Base-by-base conservation (phyloP, 2,888 invertebrate species). In the Lysandra bellargus region DNA sequence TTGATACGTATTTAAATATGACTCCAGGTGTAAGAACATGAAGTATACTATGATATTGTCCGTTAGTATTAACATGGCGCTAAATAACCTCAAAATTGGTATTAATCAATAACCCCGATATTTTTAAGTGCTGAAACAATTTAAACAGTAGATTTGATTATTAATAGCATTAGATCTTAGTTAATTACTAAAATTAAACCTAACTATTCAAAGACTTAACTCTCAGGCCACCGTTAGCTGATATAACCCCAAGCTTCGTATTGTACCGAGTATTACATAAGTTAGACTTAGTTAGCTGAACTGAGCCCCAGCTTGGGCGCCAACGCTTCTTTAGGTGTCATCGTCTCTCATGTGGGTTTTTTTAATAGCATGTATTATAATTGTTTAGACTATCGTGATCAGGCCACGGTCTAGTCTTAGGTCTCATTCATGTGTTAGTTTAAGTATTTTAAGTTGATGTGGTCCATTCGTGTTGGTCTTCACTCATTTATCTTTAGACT, bases 261-360 rank as follows among this genome's bases (percentile, higher is more conserved):
- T 53, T 76, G 49, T 76, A 44, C n/a, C 44, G 44, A 53, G 9
- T 44, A 6, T 44, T 23, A 73, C 30, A 23, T 75, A 75, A 75
- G 75, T 75, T 76, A 57, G 76, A 53, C 12, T 30, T 76, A 76
- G 76, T 57, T 76, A 53, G 23, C 57, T 57, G 57, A 17, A 1
- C 57, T 57, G 57, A 57, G 57, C 57, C 57, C 57, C 57, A 57
- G 57, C 57, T 57, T 57, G 57, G 57, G 57, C 57, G 76, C 75
- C 79, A 80, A 82, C 80, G 82, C 80, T 83, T 88, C 83, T 83
- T 85, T 86, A 83, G 82, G 73, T 78, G 78, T 85, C 89, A 90
- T 90, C 87, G 92, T 92, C 92, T 88, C 90, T 92, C 94, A 93
- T 94, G 94, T 94, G 94, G 94, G 94, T 93, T 93, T 94, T 93